Percentiles rank a stretch among this genome's conserved stretches.
phyloP scores from a whole-genome alignment of 2,888 invertebrate species.

The Himalopsyche japonica region DNA sequence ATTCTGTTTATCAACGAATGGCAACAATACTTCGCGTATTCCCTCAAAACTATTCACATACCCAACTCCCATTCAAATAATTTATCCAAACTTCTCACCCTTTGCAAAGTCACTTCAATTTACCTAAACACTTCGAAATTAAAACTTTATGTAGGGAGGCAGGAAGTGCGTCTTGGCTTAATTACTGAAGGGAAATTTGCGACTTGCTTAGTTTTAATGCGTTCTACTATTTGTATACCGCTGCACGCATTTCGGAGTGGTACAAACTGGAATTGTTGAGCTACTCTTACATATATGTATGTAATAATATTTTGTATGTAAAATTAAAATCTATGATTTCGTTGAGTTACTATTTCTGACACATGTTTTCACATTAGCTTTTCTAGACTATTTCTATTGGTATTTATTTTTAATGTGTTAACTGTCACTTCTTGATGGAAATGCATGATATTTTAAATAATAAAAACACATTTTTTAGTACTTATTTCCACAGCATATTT shows the following conservation, averaged over 20 bases:
- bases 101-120: not conserved
- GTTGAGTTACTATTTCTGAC: no score
- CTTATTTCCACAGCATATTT: no score
- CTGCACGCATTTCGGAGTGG: not conserved
- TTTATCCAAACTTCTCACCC: not conserved
- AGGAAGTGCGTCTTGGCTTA: not conserved
- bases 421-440: no score
- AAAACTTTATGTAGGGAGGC: not conserved
- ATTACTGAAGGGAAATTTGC: slow-evolving; percentile 12
- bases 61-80: not conserved
- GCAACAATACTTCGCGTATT: not conserved
- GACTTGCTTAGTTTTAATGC: slow-evolving; percentile 25
- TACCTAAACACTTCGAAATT: not conserved
- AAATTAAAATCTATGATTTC: no score
- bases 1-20: no score
- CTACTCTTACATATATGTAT: not conserved
- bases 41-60: not conserved
- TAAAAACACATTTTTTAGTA: no score
- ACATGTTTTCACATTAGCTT: no score
- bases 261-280: not conserved
- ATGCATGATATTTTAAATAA: no score
- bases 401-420: no score
- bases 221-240: not conserved
- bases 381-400: no score
- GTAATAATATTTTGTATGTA: no score